These are phyloP conservation scores for Agonopterix heracliana DNA, from an alignment of 2,888 invertebrate species.

Conservation along the genomic window DNA sequence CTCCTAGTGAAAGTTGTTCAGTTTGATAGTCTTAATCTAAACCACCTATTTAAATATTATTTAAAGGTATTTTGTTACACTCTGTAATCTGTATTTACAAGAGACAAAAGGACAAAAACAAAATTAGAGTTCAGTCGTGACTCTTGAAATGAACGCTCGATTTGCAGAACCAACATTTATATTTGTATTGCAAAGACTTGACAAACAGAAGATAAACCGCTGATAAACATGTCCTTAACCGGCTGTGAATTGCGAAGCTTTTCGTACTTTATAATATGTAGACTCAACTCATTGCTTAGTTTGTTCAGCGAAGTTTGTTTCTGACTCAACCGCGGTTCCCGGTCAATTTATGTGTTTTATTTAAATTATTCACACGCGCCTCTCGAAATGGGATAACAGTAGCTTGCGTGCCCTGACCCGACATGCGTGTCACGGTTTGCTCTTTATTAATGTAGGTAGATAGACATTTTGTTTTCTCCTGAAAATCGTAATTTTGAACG, in stretches of 20 bases:
- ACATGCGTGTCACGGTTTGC: slow-evolving; percentile 16
- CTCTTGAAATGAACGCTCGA: too few relatives aligned
- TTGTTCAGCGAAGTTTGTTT: slow-evolving; percentile 23
- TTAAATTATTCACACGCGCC: slow-evolving; percentile 25
- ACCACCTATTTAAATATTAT: too few relatives aligned
- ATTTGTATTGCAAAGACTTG: too few relatives aligned
- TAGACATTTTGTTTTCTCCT: slow-evolving; percentile 27
- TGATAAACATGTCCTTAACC: slow-evolving; percentile 6
- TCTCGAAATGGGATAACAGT: slow-evolving; percentile 19
- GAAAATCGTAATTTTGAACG: slow-evolving; percentile 32
- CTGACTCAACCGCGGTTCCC: slow-evolving; percentile 17
- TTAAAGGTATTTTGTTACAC: too few relatives aligned
- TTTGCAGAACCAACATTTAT: too few relatives aligned
- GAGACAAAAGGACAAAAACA: too few relatives aligned
- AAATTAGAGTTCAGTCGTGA: too few relatives aligned
- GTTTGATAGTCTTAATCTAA: too few relatives aligned
- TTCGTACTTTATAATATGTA: slow-evolving; percentile 14
- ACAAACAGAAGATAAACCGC: slow-evolving; percentile 4
- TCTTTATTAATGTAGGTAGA: slow-evolving; percentile 21
- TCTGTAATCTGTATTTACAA: too few relatives aligned
- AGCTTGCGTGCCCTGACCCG: slow-evolving; percentile 14
- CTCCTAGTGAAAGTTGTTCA: too few relatives aligned
- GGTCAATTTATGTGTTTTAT: slow-evolving; percentile 30
- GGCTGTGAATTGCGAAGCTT: slow-evolving; percentile 1
- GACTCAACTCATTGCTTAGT: slow-evolving; percentile 23